Evolutionary conservation across 1,140 invertebrate species (phyloP).

Genomic region (Danaus plexippus): DNA sequence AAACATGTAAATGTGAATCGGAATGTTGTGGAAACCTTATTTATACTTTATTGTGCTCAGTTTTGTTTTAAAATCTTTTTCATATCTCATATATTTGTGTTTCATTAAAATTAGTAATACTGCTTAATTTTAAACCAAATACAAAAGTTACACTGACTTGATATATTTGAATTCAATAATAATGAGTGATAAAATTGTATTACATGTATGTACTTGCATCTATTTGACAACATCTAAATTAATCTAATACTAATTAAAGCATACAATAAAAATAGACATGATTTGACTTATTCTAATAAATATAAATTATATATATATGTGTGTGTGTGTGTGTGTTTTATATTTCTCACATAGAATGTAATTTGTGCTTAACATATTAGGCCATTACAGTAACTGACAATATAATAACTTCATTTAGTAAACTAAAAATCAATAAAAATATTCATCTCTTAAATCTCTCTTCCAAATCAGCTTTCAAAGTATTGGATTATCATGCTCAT

Average conservation of each 20-base stretch:
- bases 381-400: slow-evolving; percentile 10
- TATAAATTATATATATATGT: slow-evolving; percentile 17
- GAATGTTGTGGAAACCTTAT: too few relatives aligned
- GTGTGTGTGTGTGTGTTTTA: slow-evolving; percentile 3
- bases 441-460: slow-evolving; percentile 11
- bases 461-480: slow-evolving; percentile 11
- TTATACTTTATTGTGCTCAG: too few relatives aligned
- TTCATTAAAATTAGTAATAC: slow-evolving; percentile 1
- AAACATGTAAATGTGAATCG: too few relatives aligned
- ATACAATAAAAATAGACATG: slow-evolving; percentile 30
- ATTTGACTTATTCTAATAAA: slow-evolving; percentile 24
- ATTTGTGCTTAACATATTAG: slow-evolving; percentile 22
- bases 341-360: slow-evolving; percentile 9
- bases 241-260: slow-evolving; percentile 31
- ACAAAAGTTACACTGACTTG: neutral
- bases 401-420: slow-evolving; percentile 7
- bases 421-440: slow-evolving; percentile 17
- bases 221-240: slow-evolving; percentile 4
- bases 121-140: slow-evolving; percentile 5
- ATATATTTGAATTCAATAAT: too few relatives aligned
- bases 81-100: too few relatives aligned
- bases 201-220: slow-evolving; percentile 3
- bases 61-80: too few relatives aligned
- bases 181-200: neutral
- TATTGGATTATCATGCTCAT: neutral